Evolutionary conservation across 2,797 vertebrate species (phyloP), one percentile per base, ranked within the genome.

Genomic region (Chelonia mydas): DNA sequence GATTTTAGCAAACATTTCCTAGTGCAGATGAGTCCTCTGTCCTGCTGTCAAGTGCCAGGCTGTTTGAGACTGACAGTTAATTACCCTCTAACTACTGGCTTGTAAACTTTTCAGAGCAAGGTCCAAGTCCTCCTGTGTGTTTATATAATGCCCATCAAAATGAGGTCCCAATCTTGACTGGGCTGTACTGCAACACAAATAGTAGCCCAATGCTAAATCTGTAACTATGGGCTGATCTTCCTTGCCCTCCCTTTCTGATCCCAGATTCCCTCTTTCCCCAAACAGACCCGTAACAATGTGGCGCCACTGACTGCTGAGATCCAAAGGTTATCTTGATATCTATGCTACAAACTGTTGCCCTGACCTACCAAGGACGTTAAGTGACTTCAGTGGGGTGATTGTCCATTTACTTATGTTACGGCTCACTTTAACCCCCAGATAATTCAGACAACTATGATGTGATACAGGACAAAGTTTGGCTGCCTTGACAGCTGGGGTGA

Each of bases 391-490:
- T 3, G 81, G 77, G 78, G 84, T 91, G 25, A 84, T 68, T 59
- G 16, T 50, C 3, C 50, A 1, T 54, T 54, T 53, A 55, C 47
- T 11, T 50, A 74, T 33, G 17, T 68, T 28, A 61, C 74, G 86
- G 72, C 79, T 89, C 19, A 84, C 76, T 54, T 87, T 83, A 82
- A 86, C 49, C 49, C 59, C 21, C 49, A 9, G 51, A 50, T 15
- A 33, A 50, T 27, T 83, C 93, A 59, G 27, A 81, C 4, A 23
- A 41, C 16, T 0, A 3, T 89, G 90, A 47, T 0, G 21, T 15
- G 87, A 94, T 83, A 13, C 84, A 74, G 83, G 77, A 54, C 93
- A 90, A 97, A 97, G 92, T 97, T 95, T 92, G 72, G 1, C 81
- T 77, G 41, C 86, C 79, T 78, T 17, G 55, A 50, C 57, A 47